Evolutionary conservation across 2,888 invertebrate genomes (phyloP), one percentile per base, ranked within the genome.

Genomic region (Synergus itoensis): DNA sequence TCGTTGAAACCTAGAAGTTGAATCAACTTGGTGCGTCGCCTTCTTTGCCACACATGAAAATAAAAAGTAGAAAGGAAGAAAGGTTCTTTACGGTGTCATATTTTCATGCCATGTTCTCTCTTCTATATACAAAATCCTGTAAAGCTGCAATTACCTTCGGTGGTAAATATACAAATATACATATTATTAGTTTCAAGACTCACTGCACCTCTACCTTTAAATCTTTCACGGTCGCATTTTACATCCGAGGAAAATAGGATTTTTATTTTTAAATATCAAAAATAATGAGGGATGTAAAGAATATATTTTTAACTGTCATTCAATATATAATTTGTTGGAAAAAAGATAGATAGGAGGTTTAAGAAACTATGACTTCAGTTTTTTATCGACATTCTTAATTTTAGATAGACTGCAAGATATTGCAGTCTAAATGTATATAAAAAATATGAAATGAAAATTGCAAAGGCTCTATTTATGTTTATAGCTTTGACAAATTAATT

Each of bases 181-280:
- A 28, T 28, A 28, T 28, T 28, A 73, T 73, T 73, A 73, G 73
- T 53, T 73, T 73, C 73, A 28, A 53, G 48, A 73, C 53, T 73
- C 43, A 67, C 18, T 43, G 43, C 18, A 36, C 14, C 18, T 43
- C 21, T 9, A 7, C 11, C 43, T 18, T 67, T 14, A 11, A 11
- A 18, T 65, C 43, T 64, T 28, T 28, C 16, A 28, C 12, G 36
- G 5, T 36, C 5, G 16, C 40, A 14, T 36, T 64, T 64, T 14
- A 16, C 8, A 18, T 18, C 18, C 4, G 3, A 36, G 12, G 12
- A 64, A 64, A 65, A 18, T 18, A 4, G 41, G 9, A 9, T 18
- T 18, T 2, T 57, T 18, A 57, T 57, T 57, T 57, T 18, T 57
- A 48, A 48, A 9, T 9, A 9, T 7, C 0, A 9, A 41, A 41